Percentiles rank a stretch among this genome's conserved stretches.
phyloP scores from a whole-genome alignment of 2,888 invertebrate genomes.

The Myopa tessellatipennis region DNA sequence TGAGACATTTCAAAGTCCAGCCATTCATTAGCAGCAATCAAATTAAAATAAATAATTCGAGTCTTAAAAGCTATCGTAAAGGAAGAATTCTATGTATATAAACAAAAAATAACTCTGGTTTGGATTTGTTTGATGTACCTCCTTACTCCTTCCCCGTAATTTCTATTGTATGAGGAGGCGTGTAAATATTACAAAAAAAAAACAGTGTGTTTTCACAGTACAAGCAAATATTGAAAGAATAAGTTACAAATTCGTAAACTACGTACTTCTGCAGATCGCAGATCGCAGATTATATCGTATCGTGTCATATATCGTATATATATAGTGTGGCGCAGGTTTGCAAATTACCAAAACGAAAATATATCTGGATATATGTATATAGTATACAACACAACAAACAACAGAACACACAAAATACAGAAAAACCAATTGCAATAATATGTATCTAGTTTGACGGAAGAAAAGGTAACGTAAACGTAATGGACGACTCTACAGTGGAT shows the following conservation, averaged over 20 bases:
- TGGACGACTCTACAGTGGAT: slow-evolving; percentile 27
- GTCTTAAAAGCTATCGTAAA: not conserved
- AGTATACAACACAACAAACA: slow-evolving; percentile 28
- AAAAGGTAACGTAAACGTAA: not conserved
- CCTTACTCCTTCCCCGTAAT: slow-evolving; percentile 69
- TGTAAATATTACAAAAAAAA: slow-evolving; percentile 46
- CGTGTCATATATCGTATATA: not conserved
- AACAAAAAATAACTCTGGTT: slow-evolving; percentile 40
- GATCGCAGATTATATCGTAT: not conserved
- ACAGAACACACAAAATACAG: slow-evolving; percentile 32
- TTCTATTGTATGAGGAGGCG: slow-evolving; percentile 57
- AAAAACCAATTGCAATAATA: slow-evolving; percentile 24
- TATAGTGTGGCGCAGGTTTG: not conserved
- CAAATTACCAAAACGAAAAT: not conserved
- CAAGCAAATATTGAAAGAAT: slow-evolving; percentile 9
- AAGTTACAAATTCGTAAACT: not conserved
- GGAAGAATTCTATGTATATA: slow-evolving; percentile 10
- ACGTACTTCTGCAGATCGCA: not conserved
- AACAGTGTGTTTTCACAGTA: slow-evolving; percentile 35
- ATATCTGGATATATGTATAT: not conserved
- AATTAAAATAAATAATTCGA: not conserved
- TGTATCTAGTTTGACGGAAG: slow-evolving; percentile 1
- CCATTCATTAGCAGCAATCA: slow-evolving; percentile 9
- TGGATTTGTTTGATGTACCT: slow-evolving; percentile 60
- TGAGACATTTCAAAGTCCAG: slow-evolving; percentile 25